Conservation (phyloP, 2,113 vertebrate species). For the Sander lucioperca region DNA sequence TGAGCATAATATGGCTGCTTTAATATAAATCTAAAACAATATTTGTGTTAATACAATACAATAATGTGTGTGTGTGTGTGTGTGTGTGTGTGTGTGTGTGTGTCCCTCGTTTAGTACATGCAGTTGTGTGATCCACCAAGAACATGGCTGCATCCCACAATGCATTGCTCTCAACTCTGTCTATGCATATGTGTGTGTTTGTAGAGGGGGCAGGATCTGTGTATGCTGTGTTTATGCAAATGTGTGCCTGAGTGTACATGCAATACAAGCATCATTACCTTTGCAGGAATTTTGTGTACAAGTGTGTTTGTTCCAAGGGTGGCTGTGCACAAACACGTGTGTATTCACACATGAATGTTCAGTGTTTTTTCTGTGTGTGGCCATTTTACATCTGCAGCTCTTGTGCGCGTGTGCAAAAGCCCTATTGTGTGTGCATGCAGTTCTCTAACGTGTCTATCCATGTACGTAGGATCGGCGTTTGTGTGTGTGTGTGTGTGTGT, state of each 20-base stretch:
- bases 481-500: neutral
- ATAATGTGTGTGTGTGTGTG: neutral
- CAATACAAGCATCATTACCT: constrained; percentile 40
- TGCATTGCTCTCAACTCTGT: constrained; percentile 65
- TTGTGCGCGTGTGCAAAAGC: neutral
- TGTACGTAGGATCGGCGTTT: neutral
- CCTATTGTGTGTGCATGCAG: neutral
- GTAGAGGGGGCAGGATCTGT: constrained; percentile 21
- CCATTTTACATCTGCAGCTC: constrained; percentile 12
- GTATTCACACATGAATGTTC: neutral
- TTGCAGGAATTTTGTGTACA: constrained; percentile 6
- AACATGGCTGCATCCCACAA: constrained; percentile 68
- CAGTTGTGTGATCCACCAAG: constrained; percentile 49
- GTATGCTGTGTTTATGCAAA: constrained; percentile 56
- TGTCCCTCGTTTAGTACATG: constrained; percentile 11
- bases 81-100: neutral
- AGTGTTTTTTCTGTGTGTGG: neutral
- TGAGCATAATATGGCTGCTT: too few species aligned
- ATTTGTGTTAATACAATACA: neutral
- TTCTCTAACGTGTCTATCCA: neutral
- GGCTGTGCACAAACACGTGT: neutral
- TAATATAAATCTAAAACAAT: too few species aligned
- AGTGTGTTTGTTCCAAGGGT: neutral
- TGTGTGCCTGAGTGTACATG: constrained; percentile 44
- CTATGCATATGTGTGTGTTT: constrained; percentile 33